Conservation (phyloP, 2,888 invertebrate species). For the Agrotis clavis region DNA sequence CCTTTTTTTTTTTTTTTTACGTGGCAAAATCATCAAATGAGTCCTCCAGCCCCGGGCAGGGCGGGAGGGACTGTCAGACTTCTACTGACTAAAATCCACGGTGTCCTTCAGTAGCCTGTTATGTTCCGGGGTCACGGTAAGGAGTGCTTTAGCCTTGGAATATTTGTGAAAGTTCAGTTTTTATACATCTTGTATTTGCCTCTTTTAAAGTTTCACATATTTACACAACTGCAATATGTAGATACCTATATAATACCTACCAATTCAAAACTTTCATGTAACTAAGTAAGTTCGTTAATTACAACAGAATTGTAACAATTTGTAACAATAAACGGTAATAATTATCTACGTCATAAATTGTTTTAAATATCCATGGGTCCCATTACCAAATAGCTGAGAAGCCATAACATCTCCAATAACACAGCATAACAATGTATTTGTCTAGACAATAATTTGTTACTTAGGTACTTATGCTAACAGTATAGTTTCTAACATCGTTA, state of each 20-base stretch:
- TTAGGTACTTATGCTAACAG: constrained; percentile 15
- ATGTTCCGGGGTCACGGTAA: too few relatives aligned
- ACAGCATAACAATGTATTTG: constrained; percentile 27
- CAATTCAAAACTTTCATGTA: background rate
- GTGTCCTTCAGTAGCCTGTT: too few relatives aligned
- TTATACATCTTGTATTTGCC: too few relatives aligned
- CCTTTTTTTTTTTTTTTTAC: too few relatives aligned
- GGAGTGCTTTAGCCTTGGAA: too few relatives aligned
- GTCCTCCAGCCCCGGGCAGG: too few relatives aligned
- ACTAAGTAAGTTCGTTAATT: background rate
- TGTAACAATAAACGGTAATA: background rate
- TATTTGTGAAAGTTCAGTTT: too few relatives aligned
- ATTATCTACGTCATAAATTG: constrained; percentile 9
- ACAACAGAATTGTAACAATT: background rate
- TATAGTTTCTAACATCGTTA: constrained; percentile 45
- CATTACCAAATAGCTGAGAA: constrained; percentile 16
- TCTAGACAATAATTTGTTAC: constrained; percentile 46
- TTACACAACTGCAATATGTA: too few relatives aligned
- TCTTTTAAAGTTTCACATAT: background rate
- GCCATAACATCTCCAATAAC: constrained; percentile 28
- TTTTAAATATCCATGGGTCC: background rate
- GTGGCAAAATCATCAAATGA: too few relatives aligned
- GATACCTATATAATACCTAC: too few relatives aligned
- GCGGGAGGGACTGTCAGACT: too few relatives aligned
- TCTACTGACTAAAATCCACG: too few relatives aligned